Percentiles rank a stretch among this genome's conserved stretches.
Evolutionary conservation across 2,113 vertebrate genomes (phyloP).

Genomic region (Argyrosomus japonicus): DNA sequence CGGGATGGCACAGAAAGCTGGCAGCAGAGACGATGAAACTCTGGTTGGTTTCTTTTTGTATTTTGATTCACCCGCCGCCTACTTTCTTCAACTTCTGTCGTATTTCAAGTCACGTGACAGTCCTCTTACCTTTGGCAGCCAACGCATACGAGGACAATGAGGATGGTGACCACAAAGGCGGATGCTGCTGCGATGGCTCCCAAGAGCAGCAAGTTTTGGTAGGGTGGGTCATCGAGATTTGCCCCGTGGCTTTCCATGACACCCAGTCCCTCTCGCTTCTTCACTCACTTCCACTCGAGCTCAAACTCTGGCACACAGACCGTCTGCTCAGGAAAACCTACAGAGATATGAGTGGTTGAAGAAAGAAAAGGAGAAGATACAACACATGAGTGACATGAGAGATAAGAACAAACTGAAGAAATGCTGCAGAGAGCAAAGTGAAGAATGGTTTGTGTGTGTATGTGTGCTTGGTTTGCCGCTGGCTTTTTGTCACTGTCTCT

Average conservation of each 20-base stretch:
- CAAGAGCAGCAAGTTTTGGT: constrained; percentile 82
- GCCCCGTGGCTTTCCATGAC: constrained; percentile 57
- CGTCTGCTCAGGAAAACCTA: constrained; percentile 74
- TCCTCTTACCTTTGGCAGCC: constrained; percentile 84
- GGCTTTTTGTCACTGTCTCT: constrained; percentile 76
- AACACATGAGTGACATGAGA: constrained; percentile 65
- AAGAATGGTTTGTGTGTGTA: constrained; percentile 24
- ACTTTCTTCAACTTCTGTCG: neutral
- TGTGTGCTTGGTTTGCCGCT: constrained; percentile 57
- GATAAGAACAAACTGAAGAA: constrained; percentile 50
- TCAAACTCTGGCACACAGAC: constrained; percentile 60
- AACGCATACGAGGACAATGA: constrained; percentile 84
- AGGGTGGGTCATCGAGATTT: constrained; percentile 47
- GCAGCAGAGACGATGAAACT: constrained; percentile 45
- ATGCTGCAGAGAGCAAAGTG: constrained; percentile 37
- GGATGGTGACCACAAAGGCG: constrained; percentile 85
- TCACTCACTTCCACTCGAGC: constrained; percentile 62
- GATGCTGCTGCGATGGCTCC: constrained; percentile 85
- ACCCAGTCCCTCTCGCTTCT: constrained; percentile 54
- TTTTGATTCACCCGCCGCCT: neutral
- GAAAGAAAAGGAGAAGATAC: constrained; percentile 13
- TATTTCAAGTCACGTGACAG: constrained; percentile 5
- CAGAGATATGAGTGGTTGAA: constrained; percentile 30
- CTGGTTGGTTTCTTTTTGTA: neutral
- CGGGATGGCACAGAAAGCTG: constrained; percentile 31